Conservation (phyloP, 2,113 vertebrate species). For the Rhodinocichla rosea region DNA sequence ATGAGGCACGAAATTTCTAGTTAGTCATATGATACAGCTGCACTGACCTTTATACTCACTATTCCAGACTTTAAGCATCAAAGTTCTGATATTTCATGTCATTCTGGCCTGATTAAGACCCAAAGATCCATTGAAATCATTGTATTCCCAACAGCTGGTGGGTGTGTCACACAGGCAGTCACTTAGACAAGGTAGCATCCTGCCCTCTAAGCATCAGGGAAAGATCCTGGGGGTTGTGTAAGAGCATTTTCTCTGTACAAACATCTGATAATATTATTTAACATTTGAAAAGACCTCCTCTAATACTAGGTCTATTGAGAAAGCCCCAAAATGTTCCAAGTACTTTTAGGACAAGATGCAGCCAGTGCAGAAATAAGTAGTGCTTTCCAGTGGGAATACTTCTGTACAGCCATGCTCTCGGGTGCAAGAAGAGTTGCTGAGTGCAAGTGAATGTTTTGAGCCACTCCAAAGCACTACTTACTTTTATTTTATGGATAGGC, state of each 20-base stretch:
- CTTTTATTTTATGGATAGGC: not conserved
- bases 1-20: not conserved
- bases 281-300: not conserved
- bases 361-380: not conserved
- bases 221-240: not conserved
- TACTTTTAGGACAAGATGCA: not conserved
- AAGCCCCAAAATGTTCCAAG: not conserved
- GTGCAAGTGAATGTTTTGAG: not conserved
- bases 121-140: not conserved
- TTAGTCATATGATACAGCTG: not conserved
- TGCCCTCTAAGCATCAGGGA: not conserved
- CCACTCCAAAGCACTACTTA: not conserved
- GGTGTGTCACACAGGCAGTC: not conserved
- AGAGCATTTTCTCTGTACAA: not conserved
- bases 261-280: not conserved
- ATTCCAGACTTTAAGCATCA: not conserved
- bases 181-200: not conserved
- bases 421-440: not conserved
- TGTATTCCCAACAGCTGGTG: not conserved
- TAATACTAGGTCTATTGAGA: not conserved
- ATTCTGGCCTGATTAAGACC: not conserved
- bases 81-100: not conserved
- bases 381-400: not conserved
- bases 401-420: fast-evolving
- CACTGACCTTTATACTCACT: not conserved